These are phyloP conservation scores for Anthoptus insignis DNA, from an alignment of 2,888 invertebrate genomes.

Conservation along the genomic window DNA sequence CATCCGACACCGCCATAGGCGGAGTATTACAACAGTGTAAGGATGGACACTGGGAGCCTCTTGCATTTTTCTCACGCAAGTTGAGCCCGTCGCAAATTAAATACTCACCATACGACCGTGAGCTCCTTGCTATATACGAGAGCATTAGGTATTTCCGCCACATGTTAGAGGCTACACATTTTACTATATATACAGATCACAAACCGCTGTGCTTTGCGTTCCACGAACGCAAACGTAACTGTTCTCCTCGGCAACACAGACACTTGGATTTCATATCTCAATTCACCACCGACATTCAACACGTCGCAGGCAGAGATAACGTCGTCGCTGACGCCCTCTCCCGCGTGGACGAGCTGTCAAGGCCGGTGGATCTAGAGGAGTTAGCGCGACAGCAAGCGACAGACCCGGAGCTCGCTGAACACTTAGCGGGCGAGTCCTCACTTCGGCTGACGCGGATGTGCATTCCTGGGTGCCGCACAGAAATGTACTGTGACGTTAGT, in stretches of 20 bases:
- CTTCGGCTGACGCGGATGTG: background rate
- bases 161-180: constrained; percentile 59
- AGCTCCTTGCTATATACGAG: constrained; percentile 63
- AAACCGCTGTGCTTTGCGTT: constrained; percentile 52
- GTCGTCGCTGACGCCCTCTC: constrained; percentile 60
- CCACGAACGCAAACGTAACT: constrained; percentile 45
- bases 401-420: constrained; percentile 41
- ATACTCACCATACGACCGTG: constrained; percentile 61
- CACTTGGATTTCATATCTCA: constrained; percentile 56
- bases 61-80: constrained; percentile 63
- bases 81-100: constrained; percentile 56
- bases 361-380: constrained; percentile 27
- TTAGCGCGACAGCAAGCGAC: constrained; percentile 40
- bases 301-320: constrained; percentile 58
- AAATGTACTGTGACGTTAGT: background rate
- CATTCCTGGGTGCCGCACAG: background rate
- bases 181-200: constrained; percentile 51
- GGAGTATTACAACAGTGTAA: constrained; percentile 3
- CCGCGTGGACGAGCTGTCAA: constrained; percentile 48
- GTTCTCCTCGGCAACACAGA: constrained; percentile 50
- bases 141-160: constrained; percentile 61
- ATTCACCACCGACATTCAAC: constrained; percentile 59
- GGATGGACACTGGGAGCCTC: constrained; percentile 54
- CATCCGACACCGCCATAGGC: constrained; percentile 7
- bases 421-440: constrained; percentile 11